Evolutionary conservation across 1,140 invertebrate genomes (phyloP).

Genomic region (Asbolus verrucosus): DNA sequence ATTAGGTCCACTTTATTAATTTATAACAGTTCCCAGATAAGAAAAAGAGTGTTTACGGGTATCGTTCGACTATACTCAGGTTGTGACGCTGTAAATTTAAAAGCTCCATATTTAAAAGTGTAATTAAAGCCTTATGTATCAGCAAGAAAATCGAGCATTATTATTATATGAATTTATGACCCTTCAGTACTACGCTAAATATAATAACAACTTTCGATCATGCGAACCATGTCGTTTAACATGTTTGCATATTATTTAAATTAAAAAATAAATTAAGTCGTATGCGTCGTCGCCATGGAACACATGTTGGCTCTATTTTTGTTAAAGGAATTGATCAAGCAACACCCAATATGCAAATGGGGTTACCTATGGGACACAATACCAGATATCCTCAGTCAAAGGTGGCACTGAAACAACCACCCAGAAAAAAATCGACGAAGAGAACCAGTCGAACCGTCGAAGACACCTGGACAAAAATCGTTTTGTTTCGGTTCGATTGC

Average conservation of each 20-base stretch:
- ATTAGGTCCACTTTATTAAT: constrained; percentile 43
- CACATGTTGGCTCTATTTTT: too few relatives aligned
- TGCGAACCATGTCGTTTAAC: constrained; percentile 53
- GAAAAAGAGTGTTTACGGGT: constrained; percentile 30
- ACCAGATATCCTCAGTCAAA: too few relatives aligned
- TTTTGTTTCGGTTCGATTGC: neutral
- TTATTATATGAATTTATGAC: constrained; percentile 52
- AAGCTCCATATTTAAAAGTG: neutral
- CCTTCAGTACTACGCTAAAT: constrained; percentile 42
- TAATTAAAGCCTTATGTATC: constrained; percentile 49
- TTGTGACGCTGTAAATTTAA: constrained; percentile 23
- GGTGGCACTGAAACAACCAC: constrained; percentile 1
- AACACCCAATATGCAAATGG: constrained; percentile 13
- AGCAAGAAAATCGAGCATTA: constrained; percentile 46
- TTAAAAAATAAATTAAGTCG: constrained; percentile 58
- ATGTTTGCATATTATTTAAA: constrained; percentile 57
- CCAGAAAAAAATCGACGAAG: constrained; percentile 2
- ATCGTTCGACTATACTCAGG: constrained; percentile 1
- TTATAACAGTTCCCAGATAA: constrained; percentile 35
- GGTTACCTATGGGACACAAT: too few relatives aligned
- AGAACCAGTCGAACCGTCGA: constrained; percentile 33
- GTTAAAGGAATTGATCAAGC: neutral
- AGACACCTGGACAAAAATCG: constrained; percentile 29
- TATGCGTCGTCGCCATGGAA: too few relatives aligned
- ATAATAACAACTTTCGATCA: constrained; percentile 53